Evolutionary conservation across 2,797 vertebrate genomes (phyloP).

Genomic region (Scomberomorus guttatus): DNA sequence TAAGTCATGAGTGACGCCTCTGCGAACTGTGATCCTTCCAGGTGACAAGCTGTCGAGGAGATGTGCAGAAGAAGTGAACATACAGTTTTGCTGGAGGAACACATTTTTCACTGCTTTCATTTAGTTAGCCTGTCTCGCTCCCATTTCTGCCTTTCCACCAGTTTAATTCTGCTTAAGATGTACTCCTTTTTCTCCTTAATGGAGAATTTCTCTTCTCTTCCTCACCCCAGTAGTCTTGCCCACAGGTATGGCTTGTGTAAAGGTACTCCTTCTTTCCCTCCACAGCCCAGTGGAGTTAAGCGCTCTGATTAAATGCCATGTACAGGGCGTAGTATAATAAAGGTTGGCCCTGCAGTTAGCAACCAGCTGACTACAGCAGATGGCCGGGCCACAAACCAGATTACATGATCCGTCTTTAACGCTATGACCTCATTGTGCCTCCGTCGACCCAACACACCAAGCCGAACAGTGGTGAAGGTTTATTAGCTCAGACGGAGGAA

Average conservation of each 20-base stretch:
- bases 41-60: conserved; percentile 51
- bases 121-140: background rate
- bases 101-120: background rate
- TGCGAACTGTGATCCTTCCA: conserved; percentile 46
- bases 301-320: conserved; percentile 75
- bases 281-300: conserved; percentile 56
- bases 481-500: conserved; percentile 67
- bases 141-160: conserved; percentile 15
- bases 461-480: conserved; percentile 52
- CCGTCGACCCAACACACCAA: conserved; percentile 43
- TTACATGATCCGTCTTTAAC: conserved; percentile 85
- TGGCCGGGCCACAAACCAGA: conserved; percentile 82
- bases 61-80: conserved; percentile 20
- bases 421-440: conserved; percentile 82
- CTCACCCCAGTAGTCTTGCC: conserved; percentile 27
- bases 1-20: conserved; percentile 68
- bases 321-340: conserved; percentile 66
- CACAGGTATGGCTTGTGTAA: conserved; percentile 52
- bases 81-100: conserved; percentile 21
- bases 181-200: conserved; percentile 32
- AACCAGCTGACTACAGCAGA: conserved; percentile 86
- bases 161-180: conserved; percentile 43
- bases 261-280: conserved; percentile 40
- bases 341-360: conserved; percentile 75
- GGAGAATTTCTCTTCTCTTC: conserved; percentile 34